Evolutionary conservation across 2,113 vertebrate genomes (phyloP).

Genomic region (Cavia porcellus): DNA sequence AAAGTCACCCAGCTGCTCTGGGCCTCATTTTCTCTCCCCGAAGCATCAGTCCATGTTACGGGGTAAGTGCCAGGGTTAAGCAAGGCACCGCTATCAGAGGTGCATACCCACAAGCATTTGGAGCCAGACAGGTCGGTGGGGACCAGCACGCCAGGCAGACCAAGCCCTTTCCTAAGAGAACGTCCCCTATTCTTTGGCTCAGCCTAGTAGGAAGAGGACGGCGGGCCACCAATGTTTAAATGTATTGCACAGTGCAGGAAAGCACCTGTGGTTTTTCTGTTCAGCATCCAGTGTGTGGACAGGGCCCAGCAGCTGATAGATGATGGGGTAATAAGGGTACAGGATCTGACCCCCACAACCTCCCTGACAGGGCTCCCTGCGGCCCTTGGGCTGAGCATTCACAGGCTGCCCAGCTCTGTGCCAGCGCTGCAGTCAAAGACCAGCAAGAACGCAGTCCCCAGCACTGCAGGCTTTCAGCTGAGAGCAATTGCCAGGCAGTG

Average conservation of each 20-base stretch:
- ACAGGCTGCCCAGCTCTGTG: not conserved
- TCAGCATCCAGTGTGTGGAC: not conserved
- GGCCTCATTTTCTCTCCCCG: not conserved
- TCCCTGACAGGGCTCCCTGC: not conserved
- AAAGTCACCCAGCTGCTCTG: not conserved
- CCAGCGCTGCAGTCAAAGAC: not conserved
- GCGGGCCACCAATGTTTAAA: not conserved
- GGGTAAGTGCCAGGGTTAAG: not conserved
- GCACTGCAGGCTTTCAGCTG: not conserved
- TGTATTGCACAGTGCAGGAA: not conserved
- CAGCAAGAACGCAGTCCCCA: not conserved
- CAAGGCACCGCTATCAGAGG: not conserved
- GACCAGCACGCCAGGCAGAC: too few species aligned
- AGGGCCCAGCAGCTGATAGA: not conserved
- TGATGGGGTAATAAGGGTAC: not conserved
- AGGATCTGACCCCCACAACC: not conserved
- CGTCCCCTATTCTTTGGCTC: not conserved
- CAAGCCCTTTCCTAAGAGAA: not conserved
- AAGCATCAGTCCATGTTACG: not conserved
- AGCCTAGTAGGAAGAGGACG: not conserved
- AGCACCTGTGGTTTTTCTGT: not conserved
- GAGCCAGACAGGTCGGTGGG: not conserved
- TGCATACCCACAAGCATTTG: not conserved
- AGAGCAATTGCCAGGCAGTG: not conserved
- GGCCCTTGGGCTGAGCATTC: too few species aligned